Evolutionary conservation across 2,797 vertebrate genomes (phyloP).

Genomic region (Pangasius sanitwongsei): DNA sequence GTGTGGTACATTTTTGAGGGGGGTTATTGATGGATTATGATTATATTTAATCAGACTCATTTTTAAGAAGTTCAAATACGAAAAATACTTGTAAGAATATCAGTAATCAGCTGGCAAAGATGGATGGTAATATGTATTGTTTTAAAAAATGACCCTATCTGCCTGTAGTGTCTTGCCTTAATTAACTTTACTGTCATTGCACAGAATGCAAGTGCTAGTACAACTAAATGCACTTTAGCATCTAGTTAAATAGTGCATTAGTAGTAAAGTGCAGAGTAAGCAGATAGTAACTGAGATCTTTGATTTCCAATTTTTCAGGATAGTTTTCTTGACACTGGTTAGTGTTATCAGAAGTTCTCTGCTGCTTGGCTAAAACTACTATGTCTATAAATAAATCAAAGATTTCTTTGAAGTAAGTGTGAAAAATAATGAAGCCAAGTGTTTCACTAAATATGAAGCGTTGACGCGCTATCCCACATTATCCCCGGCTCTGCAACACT

Average conservation of each 20-base stretch:
- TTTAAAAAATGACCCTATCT: neutral
- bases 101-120: neutral
- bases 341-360: neutral
- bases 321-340: neutral
- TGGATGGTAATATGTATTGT: too few relatives aligned
- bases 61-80: neutral
- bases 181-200: neutral
- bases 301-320: neutral
- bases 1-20: neutral
- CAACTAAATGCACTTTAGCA: neutral
- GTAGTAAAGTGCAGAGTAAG: neutral
- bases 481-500: neutral
- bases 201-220: neutral
- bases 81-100: neutral
- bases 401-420: neutral
- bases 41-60: neutral
- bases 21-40: neutral
- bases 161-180: neutral
- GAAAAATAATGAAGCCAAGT: slow-evolving; percentile 12
- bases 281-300: neutral
- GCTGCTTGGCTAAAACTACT: neutral
- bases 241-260: neutral
- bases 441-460: slow-evolving; percentile 12
- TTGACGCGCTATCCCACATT: neutral
- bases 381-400: slow-evolving; percentile 4